These are phyloP conservation scores for Electrophaes corylata DNA, from an alignment of 2,888 invertebrate species.

Conservation along the genomic window DNA sequence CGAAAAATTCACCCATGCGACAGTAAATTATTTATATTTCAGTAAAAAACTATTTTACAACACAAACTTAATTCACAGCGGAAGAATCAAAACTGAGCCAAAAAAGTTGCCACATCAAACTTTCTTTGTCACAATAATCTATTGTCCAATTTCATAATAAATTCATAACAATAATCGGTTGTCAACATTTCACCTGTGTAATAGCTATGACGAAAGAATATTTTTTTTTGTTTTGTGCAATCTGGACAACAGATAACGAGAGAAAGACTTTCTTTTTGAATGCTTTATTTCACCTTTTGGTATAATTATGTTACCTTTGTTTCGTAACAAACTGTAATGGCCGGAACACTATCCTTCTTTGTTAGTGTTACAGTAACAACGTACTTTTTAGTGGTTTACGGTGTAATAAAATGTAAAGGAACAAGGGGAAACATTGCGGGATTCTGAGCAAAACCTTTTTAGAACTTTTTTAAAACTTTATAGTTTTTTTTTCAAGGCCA, in stretches of 20 bases:
- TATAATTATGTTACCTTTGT: constrained; percentile 76
- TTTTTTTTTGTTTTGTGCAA: constrained; percentile 64
- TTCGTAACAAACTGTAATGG: constrained; percentile 67
- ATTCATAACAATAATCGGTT: constrained; percentile 36
- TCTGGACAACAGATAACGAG: constrained; percentile 58
- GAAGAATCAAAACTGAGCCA: constrained; percentile 36
- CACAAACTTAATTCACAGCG: constrained; percentile 43
- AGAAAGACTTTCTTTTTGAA: constrained; percentile 75
- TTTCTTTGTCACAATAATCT: constrained; percentile 45
- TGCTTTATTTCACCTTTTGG: constrained; percentile 48
- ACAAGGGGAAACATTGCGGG: constrained; percentile 82
- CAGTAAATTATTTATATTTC: neutral
- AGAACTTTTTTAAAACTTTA: constrained; percentile 23
- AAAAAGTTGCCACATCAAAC: constrained; percentile 36
- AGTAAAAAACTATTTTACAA: neutral
- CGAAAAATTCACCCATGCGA: neutral
- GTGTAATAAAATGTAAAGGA: constrained; percentile 71
- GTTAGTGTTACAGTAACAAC: constrained; percentile 64
- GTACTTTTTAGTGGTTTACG: constrained; percentile 81
- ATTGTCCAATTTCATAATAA: constrained; percentile 22
- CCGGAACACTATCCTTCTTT: constrained; percentile 70
- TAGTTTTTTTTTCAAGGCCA: constrained; percentile 30
- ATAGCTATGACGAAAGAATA: constrained; percentile 58
- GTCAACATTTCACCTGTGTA: constrained; percentile 62
- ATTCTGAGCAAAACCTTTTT: constrained; percentile 40